These are phyloP conservation scores for Ecdyonurus torrentis DNA, from an alignment of 2,888 invertebrate species.

Conservation along the genomic window DNA sequence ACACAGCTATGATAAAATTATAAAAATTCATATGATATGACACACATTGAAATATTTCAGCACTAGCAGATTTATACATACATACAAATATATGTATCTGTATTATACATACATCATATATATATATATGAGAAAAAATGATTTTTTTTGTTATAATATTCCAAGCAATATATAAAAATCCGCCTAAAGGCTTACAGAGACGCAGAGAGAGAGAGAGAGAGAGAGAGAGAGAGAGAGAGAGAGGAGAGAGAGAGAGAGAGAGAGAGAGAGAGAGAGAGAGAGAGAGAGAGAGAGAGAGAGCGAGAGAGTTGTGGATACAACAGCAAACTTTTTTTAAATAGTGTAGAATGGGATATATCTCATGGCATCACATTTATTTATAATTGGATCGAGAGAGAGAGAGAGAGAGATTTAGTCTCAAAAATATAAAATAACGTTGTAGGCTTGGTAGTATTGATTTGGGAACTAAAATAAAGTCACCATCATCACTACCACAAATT, in stretches of 20 bases:
- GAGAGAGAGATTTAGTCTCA: not conserved
- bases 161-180: not conserved
- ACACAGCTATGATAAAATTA: too few relatives aligned
- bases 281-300: too few relatives aligned
- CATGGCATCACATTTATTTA: not conserved
- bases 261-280: too few relatives aligned
- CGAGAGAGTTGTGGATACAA: not conserved
- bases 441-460: not conserved
- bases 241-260: too few relatives aligned
- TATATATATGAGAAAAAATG: not conserved
- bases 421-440: not conserved
- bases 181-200: slow-evolving; percentile 1
- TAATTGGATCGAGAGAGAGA: not conserved
- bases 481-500: too few relatives aligned
- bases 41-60: too few relatives aligned
- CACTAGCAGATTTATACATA: too few relatives aligned
- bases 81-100: too few relatives aligned
- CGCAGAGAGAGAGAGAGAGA: too few relatives aligned
- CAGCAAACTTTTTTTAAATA: not conserved
- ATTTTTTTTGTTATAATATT: not conserved
- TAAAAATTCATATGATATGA: too few relatives aligned
- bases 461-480: not conserved
- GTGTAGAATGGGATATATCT: not conserved
- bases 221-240: too few relatives aligned
- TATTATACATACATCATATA: too few relatives aligned